Conservation (phyloP, 1,140 invertebrate species). For the Drosophila kohkoa region DNA sequence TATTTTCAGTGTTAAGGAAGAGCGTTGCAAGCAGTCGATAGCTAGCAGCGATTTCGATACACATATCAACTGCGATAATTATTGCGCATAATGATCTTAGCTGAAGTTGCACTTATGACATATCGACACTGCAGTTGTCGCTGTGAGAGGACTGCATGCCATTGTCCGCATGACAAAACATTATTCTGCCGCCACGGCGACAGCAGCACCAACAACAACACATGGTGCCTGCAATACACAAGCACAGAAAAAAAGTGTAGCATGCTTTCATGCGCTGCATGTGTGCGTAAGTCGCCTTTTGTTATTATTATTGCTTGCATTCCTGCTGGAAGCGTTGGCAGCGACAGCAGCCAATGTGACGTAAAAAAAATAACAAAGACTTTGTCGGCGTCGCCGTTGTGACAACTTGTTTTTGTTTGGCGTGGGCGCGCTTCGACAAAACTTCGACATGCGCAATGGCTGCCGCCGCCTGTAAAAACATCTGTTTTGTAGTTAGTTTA, state of each 20-base stretch:
- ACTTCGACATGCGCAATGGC: constrained; percentile 62
- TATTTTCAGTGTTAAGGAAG: background rate
- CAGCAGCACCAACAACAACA: constrained; percentile 32
- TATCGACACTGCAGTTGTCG: background rate
- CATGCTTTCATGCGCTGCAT: constrained; percentile 58
- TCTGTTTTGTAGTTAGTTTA: constrained; percentile 61
- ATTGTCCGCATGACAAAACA: constrained; percentile 57
- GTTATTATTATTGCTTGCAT: constrained; percentile 56
- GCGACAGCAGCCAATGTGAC: constrained; percentile 47
- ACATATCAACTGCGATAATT: too few species aligned
- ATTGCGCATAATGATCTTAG: background rate
- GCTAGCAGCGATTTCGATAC: background rate
- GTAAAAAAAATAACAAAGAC: constrained; percentile 61
- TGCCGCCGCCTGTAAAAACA: constrained; percentile 64
- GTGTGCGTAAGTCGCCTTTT: constrained; percentile 37
- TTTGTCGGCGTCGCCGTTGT: constrained; percentile 44
- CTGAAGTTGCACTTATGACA: constrained; percentile 5
- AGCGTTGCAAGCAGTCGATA: background rate
- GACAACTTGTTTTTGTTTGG: constrained; percentile 80
- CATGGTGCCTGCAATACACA: constrained; percentile 35
- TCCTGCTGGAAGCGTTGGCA: constrained; percentile 21
- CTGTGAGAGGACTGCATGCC: constrained; percentile 17
- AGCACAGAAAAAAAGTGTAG: constrained; percentile 32
- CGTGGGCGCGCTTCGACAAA: constrained; percentile 47
- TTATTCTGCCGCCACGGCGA: constrained; percentile 43